Conservation (phyloP, 2,888 invertebrate genomes). For the Aleiodes leptofemur region DNA sequence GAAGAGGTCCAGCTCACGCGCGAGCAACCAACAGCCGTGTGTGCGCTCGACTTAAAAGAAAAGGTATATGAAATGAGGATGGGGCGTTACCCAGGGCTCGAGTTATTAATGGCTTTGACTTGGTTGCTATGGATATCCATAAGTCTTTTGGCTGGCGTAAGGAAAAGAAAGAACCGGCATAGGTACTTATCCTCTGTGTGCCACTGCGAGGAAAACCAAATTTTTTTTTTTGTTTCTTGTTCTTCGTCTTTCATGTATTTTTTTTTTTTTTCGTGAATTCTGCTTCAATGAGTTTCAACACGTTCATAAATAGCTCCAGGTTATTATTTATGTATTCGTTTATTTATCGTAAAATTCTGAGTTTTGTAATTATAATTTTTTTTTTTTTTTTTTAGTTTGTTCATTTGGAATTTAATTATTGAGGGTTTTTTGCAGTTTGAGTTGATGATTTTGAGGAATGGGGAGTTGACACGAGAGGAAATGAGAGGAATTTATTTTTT, state of each 20-base stretch:
- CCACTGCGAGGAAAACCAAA: conserved; percentile 27
- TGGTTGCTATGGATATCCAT: conserved; percentile 75
- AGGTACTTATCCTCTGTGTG: conserved; percentile 34
- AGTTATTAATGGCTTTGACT: conserved; percentile 76
- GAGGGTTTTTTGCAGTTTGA: too few species aligned
- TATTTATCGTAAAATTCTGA: conserved; percentile 18
- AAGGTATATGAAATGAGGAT: conserved; percentile 72
- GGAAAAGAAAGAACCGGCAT: conserved; percentile 55
- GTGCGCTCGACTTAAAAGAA: conserved; percentile 73
- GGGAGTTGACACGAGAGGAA: too few species aligned
- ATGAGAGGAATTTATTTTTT: too few species aligned
- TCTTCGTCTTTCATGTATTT: not conserved
- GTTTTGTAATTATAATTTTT: not conserved
- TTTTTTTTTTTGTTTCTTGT: too few species aligned
- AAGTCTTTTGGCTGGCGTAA: conserved; percentile 68
- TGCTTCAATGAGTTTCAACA: conserved; percentile 33
- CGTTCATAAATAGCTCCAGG: conserved; percentile 20
- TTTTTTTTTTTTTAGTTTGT: too few species aligned
- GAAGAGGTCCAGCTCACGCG: conserved; percentile 43
- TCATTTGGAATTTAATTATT: too few species aligned
- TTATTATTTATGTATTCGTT: conserved; percentile 21
- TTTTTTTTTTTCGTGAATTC: conserved; percentile 14
- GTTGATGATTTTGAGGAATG: too few species aligned
- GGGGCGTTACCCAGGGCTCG: conserved; percentile 71
- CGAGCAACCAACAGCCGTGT: conserved; percentile 59